Percentiles rank a stretch among this genome's conserved stretches.
Conservation (phyloP, 2,888 invertebrate species). For the Labia minor region DNA sequence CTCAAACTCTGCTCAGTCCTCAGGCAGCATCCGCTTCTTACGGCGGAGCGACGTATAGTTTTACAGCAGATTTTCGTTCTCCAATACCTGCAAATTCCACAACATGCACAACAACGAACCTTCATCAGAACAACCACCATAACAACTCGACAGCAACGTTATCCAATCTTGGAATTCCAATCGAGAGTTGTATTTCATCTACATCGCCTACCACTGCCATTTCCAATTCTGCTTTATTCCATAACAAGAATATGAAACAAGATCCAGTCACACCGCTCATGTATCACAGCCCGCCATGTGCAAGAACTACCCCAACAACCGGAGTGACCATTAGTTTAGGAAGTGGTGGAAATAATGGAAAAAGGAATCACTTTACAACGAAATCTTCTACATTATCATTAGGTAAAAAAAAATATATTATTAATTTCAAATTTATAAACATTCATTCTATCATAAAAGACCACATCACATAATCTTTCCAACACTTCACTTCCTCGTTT, state of each 20-base stretch:
- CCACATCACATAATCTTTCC: too few relatives aligned
- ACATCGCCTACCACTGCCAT: conserved; percentile 23
- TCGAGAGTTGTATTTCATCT: not conserved
- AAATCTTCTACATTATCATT: not conserved
- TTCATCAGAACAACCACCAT: conserved; percentile 21
- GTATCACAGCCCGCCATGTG: not conserved
- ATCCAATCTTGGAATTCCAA: not conserved
- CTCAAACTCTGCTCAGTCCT: conserved; percentile 51
- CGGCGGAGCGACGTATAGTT: conserved; percentile 62
- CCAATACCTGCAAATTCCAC: conserved; percentile 34
- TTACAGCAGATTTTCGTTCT: conserved; percentile 69
- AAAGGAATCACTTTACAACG: not conserved
- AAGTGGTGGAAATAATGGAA: not conserved
- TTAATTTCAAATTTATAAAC: too few relatives aligned
- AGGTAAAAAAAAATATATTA: not conserved
- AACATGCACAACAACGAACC: not conserved
- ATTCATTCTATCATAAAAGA: too few relatives aligned
- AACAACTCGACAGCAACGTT: conserved; percentile 19
- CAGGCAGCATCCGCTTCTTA: conserved; percentile 45
- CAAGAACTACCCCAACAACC: not conserved
- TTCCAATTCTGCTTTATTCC: not conserved
- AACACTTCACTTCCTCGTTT: too few relatives aligned
- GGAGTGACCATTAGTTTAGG: not conserved
- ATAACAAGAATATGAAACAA: not conserved
- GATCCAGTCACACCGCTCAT: not conserved